phyloP scores from a whole-genome alignment of 2,113 vertebrate species.

The Origma solitaria region DNA sequence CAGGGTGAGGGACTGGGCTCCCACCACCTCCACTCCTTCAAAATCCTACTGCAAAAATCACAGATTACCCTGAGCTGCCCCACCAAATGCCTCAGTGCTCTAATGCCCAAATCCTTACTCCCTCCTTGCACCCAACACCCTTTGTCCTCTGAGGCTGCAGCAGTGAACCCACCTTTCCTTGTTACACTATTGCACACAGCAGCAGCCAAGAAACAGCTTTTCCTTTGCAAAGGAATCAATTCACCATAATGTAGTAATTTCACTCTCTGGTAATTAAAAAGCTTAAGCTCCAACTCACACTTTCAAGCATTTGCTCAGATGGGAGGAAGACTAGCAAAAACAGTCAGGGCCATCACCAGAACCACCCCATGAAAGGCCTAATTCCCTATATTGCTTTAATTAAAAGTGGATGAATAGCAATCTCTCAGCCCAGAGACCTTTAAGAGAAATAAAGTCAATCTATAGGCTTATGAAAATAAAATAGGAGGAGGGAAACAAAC shows the following conservation, averaged over 20 bases:
- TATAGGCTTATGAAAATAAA: constrained; percentile 22
- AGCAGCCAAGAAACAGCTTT: not conserved
- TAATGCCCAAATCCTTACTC: not conserved
- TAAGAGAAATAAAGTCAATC: constrained; percentile 1
- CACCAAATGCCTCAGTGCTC: not conserved
- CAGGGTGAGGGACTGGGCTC: not conserved
- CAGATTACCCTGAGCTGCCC: fast-evolving
- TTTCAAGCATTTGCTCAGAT: constrained; percentile 11
- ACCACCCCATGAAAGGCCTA: not conserved
- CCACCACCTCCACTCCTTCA: not conserved
- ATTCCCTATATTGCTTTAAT: constrained; percentile 42
- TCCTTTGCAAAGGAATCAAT: not conserved
- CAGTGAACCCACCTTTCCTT: not conserved
- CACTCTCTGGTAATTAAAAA: not conserved
- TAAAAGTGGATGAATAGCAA: constrained; percentile 33
- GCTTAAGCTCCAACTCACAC: not conserved
- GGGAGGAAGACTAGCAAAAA: constrained; percentile 21
- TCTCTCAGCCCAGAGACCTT: not conserved
- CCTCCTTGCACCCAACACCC: not conserved
- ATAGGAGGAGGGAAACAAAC: constrained; percentile 23
- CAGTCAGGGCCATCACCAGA: not conserved
- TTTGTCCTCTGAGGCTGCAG: not conserved
- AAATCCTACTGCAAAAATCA: not conserved
- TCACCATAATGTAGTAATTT: not conserved
- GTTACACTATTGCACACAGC: not conserved